Base-by-base conservation (phyloP, 2,113 vertebrate genomes). In the Corapipo altera region DNA sequence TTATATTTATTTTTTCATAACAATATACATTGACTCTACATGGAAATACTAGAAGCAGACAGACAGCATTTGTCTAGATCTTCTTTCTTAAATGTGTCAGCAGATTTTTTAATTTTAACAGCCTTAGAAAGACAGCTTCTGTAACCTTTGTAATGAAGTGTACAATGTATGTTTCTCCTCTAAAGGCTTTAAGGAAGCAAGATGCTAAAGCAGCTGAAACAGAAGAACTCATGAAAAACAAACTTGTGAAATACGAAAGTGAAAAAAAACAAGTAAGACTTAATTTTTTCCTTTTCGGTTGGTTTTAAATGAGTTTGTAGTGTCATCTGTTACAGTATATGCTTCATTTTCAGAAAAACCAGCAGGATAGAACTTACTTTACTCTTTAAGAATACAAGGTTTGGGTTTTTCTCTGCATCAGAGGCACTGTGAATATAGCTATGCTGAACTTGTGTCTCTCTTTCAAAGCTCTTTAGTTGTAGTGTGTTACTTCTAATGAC, bases 211-310 rank as follows among this genome's bases (percentile, higher is more conserved):
- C 92, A 82, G 94, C 96, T 43, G 98, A 98, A 62, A 96, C 95
- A 85, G 98, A 98, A 44, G 96, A 97, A 39, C 57, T 93, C 8
- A 79, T 98, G 91, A 98, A 98, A 96, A 98, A 93, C 86, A 98
- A 98, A 96, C 96, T 99, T 51, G 88, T 95, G 69, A 98, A 97
- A 96, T 98, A 98, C n/a, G 98, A 99, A 97, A 96, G 80, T 9
- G 98, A 99, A 89, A 99, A 98, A 92, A 97, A 78, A 41, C 98
- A 98, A 98, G 99, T 99, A 98, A 97, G 97, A 59, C 48, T 79
- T 83, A 46, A 54, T 28, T 81, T 93, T 96, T 92, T 19, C 88
- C 4, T 73, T 87, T 86, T 67, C 44, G 3, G 28, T 80, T 83
- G 32, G 33, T 80, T 93, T 90, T 66, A 80, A 87, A 22, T 58